These are phyloP conservation scores for Tautogolabrus adspersus DNA, from an alignment of 2,113 vertebrate genomes.

Conservation along the genomic window DNA sequence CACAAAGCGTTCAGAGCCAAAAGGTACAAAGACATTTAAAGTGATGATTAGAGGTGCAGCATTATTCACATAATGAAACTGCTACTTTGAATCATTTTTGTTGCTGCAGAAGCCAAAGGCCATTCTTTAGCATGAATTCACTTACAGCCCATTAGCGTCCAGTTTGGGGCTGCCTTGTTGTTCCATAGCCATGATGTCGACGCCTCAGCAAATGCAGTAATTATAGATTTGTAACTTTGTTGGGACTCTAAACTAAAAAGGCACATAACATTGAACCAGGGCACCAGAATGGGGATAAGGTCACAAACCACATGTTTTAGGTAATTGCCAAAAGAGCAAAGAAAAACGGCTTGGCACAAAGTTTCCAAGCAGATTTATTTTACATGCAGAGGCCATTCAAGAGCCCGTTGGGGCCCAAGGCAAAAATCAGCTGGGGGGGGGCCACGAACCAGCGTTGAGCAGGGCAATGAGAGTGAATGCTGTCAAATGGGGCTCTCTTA, in stretches of 20 bases:
- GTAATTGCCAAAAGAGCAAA: conserved; percentile 47
- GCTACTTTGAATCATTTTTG: conserved; percentile 36
- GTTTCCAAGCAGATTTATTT: no score
- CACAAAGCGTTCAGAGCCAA: conserved; percentile 27
- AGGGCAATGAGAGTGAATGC: no score
- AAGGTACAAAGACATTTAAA: conserved; percentile 38
- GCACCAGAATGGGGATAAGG: background rate
- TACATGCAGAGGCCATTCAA: no score
- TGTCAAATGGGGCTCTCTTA: no score
- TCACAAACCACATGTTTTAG: conserved; percentile 19
- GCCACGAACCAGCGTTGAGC: no score
- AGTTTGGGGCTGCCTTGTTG: conserved; percentile 22
- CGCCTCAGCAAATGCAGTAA: conserved; percentile 6
- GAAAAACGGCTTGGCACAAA: background rate
- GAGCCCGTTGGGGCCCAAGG: no score
- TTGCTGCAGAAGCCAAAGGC: conserved; percentile 27
- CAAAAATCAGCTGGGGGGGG: no score
- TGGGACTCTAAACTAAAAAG: background rate
- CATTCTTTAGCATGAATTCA: conserved; percentile 48
- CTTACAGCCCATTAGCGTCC: conserved; percentile 36
- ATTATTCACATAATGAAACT: conserved; percentile 56
- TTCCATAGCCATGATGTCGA: conserved; percentile 8
- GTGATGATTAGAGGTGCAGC: conserved; percentile 30
- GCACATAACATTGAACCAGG: background rate
- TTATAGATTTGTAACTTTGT: conserved; percentile 31